These are phyloP conservation scores for Anguilla anguilla DNA, from an alignment of 2,797 vertebrate species.

Conservation along the genomic window DNA sequence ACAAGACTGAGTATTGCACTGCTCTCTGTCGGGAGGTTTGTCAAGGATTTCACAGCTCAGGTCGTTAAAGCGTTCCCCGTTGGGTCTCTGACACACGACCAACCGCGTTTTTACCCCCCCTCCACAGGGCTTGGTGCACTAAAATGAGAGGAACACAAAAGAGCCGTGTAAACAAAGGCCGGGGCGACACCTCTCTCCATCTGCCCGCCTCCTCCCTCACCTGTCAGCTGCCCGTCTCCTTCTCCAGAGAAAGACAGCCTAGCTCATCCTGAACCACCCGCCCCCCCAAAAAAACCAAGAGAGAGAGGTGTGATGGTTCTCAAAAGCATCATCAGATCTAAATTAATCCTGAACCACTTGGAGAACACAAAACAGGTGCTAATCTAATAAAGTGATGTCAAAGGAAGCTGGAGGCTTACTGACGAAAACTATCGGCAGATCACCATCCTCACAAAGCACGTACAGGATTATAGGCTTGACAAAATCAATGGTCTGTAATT, in stretches of 20 bases:
- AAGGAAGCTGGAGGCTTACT: background rate
- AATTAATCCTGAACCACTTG: slow-evolving; percentile 1
- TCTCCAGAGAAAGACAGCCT: background rate
- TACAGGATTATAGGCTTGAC: background rate
- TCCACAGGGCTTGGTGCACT: slow-evolving; percentile 93
- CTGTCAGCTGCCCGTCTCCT: background rate
- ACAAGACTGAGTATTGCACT: slow-evolving; percentile 93
- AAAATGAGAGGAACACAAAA: slow-evolving; percentile 32
- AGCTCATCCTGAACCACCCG: background rate
- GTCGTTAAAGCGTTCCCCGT: slow-evolving; percentile 90
- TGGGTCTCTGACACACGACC: slow-evolving; percentile 92
- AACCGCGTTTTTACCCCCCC: slow-evolving; percentile 89
- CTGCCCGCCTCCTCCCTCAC: background rate
- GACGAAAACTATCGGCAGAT: background rate
- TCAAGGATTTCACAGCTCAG: slow-evolving; percentile 98
- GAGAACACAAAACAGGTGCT: background rate
- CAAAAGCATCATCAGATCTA: background rate
- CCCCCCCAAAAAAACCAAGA: background rate
- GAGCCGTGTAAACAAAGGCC: background rate
- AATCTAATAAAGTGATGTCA: background rate
- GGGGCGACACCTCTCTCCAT: background rate
- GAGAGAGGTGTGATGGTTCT: background rate
- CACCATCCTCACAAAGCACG: background rate
- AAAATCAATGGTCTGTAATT: background rate
- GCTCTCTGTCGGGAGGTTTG: slow-evolving; percentile 94